Percentiles rank a stretch among this genome's conserved stretches.
phyloP scores from a whole-genome alignment of 2,113 vertebrate genomes.

The Xyliphius kryptos region DNA sequence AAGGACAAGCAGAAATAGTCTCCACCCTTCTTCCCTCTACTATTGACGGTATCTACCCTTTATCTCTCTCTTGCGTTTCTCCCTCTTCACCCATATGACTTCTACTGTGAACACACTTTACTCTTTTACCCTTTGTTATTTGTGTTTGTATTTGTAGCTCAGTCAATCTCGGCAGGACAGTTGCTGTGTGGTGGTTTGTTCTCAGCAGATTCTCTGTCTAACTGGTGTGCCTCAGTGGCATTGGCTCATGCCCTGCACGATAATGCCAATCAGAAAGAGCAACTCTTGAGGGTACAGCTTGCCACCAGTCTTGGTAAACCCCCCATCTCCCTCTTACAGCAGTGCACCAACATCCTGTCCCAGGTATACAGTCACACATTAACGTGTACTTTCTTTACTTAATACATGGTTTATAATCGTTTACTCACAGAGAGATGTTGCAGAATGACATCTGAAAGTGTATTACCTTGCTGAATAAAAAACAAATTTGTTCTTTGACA shows the following conservation, averaged over 20 bases:
- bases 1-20: slow-evolving; percentile 93
- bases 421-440: no score
- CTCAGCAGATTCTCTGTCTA: slow-evolving; percentile 89
- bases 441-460: no score
- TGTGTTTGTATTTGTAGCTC: slow-evolving; percentile 62
- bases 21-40: slow-evolving; percentile 92
- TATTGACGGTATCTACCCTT: slow-evolving; percentile 76
- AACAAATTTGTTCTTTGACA: no score
- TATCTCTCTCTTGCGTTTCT: no score
- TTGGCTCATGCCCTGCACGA: slow-evolving; percentile 91
- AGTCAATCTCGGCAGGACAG: slow-evolving; percentile 90
- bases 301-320: slow-evolving; percentile 95
- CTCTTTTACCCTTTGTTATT: neutral
- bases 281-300: slow-evolving; percentile 89
- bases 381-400: no score
- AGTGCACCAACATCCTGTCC: slow-evolving; percentile 97
- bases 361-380: slow-evolving; percentile 71
- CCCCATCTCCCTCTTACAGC: slow-evolving; percentile 90
- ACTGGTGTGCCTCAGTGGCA: slow-evolving; percentile 95
- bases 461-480: no score
- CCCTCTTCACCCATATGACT: no score
- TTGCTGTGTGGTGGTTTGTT: slow-evolving; percentile 93
- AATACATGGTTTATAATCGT: no score
- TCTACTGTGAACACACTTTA: neutral
- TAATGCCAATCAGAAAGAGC: slow-evolving; percentile 89